Evolutionary conservation across 2,113 vertebrate genomes (phyloP), one percentile per base, ranked within the genome.

Genomic region (Capricornis sumatraensis): DNA sequence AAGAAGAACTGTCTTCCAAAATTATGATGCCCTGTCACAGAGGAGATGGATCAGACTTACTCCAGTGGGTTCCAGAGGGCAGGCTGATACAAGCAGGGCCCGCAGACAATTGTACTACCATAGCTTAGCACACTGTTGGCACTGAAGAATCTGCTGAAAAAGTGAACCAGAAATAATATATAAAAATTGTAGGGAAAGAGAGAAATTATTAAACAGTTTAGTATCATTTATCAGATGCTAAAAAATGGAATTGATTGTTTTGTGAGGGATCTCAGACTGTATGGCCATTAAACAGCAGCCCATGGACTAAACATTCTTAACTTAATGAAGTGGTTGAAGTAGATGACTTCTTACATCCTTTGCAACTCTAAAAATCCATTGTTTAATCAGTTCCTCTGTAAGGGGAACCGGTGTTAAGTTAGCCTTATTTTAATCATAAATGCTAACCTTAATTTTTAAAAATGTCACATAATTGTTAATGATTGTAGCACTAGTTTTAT

Each of bases 1-100:
- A 91, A 86, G n/a, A 89, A 92, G 27, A 96, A 55, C 47, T 78
- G 86, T 93, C 89, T 96, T 85, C 47, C 40, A 40, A 90, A 81
- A 88, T 85, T 87, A 57, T 58, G 87, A 84, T 88, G 85, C 6
- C 5, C n/a, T 95, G 62, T 92, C 87, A 85, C 9, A 57, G 53
- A 21, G 5, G 95, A 96, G 81, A 96, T 92, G 53, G 64, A 97
- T 94, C 47, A 55, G 74, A 89, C 33, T 67, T 93, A 92, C 43
- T 67, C 55, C 81, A 79, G 87, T 87, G 28, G 55, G 11, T 52
- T 94, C 74, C n/a, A 60, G 64, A 67, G 40, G 53, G 47, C 82
- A 94, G 53, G 25, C 10, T 79, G 36, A 53, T 45, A 55, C 6
- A 92, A 52, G 40, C 5, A 89, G 40, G 45, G 27, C 16, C 55